Evolutionary conservation across 1,140 invertebrate species (phyloP), one percentile per base, ranked within the genome.

Genomic region (Aricia agestis): DNA sequence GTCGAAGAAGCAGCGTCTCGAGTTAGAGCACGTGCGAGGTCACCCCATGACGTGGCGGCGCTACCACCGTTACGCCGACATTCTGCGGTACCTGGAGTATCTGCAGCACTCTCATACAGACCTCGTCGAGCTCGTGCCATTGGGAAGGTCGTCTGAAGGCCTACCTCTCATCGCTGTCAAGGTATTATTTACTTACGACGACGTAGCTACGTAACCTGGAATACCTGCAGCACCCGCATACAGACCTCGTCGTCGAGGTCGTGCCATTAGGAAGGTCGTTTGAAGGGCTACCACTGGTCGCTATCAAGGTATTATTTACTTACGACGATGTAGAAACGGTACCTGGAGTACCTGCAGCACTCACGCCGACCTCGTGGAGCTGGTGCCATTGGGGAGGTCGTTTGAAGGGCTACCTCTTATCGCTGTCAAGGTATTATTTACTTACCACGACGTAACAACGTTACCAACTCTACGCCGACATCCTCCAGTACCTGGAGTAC

Each of bases 91-190:
- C 81, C 80, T 95, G 74, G 94, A 96, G 76, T 95, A 95, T 73
- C 78, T 97, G 58, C 93, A 94, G 13, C 86, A 93, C 73, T 94
- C 93, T 1, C 94, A 95, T 84, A 92, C 95, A 0, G 92, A 93
- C 68, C 74, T 95, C 1, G 92, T 95, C 0, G 94, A 94, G 69
- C 82, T 96, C 0, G 87, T 94, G 61, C 94, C 94, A 1, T 93
- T 97, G 41, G 96, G 96, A 1, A 91, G 93, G 18, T 96, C 95
- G 59, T 95, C 92, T 65, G 96, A 97, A 84, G 95, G 95, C 0
- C 90, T 95, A 58, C 94, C 95, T 0, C 80, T 97, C 17, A 93
- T 95, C 68, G 92, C 95, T 57, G 92, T 94, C n/a, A 95, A 95
- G 90, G 91, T 93, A 19, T 17, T 15, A 52, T 9, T 52, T 4